These are phyloP conservation scores for Craseonycteris thonglongyai DNA, from an alignment of 2,113 vertebrate species.

Conservation along the genomic window DNA sequence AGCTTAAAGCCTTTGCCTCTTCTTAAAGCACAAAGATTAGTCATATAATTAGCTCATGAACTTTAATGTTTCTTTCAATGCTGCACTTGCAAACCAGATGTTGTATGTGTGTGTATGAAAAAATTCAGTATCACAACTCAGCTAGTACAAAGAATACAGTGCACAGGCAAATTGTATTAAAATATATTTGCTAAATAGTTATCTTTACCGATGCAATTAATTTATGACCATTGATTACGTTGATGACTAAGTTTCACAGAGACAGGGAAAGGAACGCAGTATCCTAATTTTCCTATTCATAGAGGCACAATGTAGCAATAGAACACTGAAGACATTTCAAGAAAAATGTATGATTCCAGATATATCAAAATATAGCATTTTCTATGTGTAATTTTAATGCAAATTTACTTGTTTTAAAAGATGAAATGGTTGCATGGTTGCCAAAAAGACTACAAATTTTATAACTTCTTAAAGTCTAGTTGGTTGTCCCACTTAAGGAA, in stretches of 20 bases:
- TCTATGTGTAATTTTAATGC: not conserved
- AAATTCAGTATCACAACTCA: not conserved
- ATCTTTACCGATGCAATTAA: not conserved
- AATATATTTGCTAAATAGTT: not conserved
- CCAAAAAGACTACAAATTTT: not conserved
- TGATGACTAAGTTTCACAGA: not conserved
- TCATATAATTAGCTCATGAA: not conserved
- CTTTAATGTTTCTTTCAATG: not conserved
- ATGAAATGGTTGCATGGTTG: not conserved
- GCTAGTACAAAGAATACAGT: not conserved
- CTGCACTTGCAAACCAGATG: not conserved
- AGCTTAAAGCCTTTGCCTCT: not conserved
- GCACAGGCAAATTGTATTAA: not conserved
- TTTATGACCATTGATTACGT: not conserved
- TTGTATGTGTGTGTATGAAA: not conserved
- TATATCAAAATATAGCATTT: not conserved
- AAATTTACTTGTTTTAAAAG: constrained; percentile 30
- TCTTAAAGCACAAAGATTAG: not conserved
- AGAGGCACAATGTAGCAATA: not conserved
- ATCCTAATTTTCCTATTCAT: not conserved
- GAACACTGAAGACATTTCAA: not conserved
- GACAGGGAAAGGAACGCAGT: not conserved
- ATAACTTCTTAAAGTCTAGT: constrained; percentile 31
- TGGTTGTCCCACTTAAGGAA: not conserved
- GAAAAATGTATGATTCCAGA: constrained; percentile 25